These are phyloP conservation scores for Tenthredo scrophulariae DNA, from an alignment of 2,888 invertebrate genomes.

Conservation along the genomic window DNA sequence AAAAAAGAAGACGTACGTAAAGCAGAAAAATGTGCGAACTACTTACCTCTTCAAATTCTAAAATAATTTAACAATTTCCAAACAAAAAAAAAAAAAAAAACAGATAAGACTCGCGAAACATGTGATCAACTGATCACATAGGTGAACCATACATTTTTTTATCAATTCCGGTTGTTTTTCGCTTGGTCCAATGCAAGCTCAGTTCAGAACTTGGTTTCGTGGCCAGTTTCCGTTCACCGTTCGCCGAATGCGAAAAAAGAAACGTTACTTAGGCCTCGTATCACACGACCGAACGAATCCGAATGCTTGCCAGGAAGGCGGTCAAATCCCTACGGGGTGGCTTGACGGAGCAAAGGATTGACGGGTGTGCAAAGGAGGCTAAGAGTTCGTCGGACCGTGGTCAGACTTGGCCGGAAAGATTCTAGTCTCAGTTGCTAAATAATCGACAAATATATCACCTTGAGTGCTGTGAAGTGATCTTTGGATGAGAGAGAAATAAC, in stretches of 20 bases:
- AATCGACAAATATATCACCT: constrained; percentile 12
- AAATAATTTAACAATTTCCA: too few species aligned
- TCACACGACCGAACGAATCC: constrained; percentile 63
- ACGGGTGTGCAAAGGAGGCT: constrained; percentile 60
- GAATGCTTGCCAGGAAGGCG: constrained; percentile 54
- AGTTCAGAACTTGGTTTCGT: not conserved
- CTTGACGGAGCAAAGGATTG: constrained; percentile 62
- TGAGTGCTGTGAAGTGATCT: not conserved
- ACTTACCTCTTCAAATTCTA: too few species aligned
- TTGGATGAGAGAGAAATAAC: not conserved
- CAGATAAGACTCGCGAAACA: too few species aligned
- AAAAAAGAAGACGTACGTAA: not conserved
- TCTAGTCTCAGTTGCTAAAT: constrained; percentile 21
- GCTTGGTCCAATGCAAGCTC: not conserved
- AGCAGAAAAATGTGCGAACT: too few species aligned
- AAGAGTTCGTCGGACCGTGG: constrained; percentile 59
- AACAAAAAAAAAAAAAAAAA: too few species aligned
- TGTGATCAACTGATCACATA: too few species aligned
- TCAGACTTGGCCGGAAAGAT: not conserved
- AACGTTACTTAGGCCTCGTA: constrained; percentile 57
- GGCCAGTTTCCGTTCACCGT: constrained; percentile 23
- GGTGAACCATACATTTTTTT: not conserved
- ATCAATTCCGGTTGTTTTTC: not conserved
- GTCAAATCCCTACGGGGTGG: constrained; percentile 39
- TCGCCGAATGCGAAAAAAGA: constrained; percentile 30